Base-by-base conservation (phyloP, 2,797 vertebrate genomes). In the Esox masquinongy region DNA sequence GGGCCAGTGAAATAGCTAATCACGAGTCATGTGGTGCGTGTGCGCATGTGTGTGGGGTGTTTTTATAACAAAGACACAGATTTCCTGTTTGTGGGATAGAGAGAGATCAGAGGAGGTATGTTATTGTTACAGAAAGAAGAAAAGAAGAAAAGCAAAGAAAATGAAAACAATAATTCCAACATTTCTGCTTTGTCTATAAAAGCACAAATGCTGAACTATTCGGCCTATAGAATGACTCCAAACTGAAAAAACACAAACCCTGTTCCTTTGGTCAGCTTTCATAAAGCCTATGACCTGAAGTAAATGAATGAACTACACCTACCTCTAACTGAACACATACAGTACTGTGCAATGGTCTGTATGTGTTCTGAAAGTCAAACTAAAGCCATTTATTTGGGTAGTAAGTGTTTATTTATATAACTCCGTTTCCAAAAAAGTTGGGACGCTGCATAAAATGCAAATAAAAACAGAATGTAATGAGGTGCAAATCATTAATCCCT, bases 11-110 rank as follows among this genome's bases (percentile, higher is more conserved):
- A 86, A 87, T 81, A 72, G 82, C 43, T 47, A 47, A 88, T 90
- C 85, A 82, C 81, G 84, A 85, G 85, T 79, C n/a, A 68, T 43
- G 71, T 36, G 12, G n/a, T 56, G 51, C 63, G 67, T 74, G 64
- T 70, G 71, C 39, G 50, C 26, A 36, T 22, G 49, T 53, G 34
- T 68, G 50, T 77, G n/a, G 43, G 78, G 8, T 70, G 22, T 61
- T 61, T 61, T 24, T 12, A 61, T 61, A 22, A 61, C 22, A 61
- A 61, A 61, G 22, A 59, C 56, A 49, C 39, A 56, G 67, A 85
- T 88, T 87, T 89, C 88, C 83, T 89, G 89, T 92, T 92, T 91
- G 86, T 80, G 74, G 79, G 92, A 84, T 84, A 83, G 89, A 85
- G 78, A 85, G 85, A 53, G 64, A 72, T 72, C 78, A 72, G 78